Evolutionary conservation across 2,888 invertebrate species (phyloP), one percentile per base, ranked within the genome.

Genomic region (Thera britannica): DNA sequence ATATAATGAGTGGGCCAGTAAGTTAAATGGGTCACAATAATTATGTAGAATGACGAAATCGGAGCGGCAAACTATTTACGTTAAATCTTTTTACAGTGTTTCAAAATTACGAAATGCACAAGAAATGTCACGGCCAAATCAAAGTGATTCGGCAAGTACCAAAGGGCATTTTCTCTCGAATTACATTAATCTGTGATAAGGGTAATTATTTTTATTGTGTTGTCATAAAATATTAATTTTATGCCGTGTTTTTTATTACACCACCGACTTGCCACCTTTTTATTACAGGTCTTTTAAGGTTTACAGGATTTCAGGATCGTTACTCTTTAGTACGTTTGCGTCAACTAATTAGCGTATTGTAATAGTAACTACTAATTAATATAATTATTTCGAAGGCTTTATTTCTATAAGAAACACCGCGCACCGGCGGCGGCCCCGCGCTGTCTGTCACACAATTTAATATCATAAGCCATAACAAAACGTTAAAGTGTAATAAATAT

Each of bases 91-190:
- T 65, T 38, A 34, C 65, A 65, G 62, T 56, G 55, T 86, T 85
- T 82, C 83, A 81, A 78, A 67, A 77, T 90, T 87, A 80, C 83
- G 87, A 83, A 88, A 85, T 75, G 63, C 72, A 75, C 71, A 73
- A 79, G 77, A 89, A 90, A 92, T 90, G 91, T 91, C 92, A 93
- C 75, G 92, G 92, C 72, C 89, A 78, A 79, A 84, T 84, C 83
- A 84, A 81, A 85, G 79, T 82, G 81, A 83, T 82, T 83, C 80
- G 81, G 78, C 74, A 75, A 75, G 75, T 76, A 74, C 77, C 79
- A 86, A 88, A 87, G 87, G 86, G 85, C 85, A 79, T 81, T 85
- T 83, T 72, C 58, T 65, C 65, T 71, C 62, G 52, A 65, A 58
- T 61, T 61, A 57, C 35, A 60, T 65, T 58, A 58, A 63, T 66